Evolutionary conservation across 2,797 vertebrate genomes (phyloP).

Genomic region (Iguana delicatissima): DNA sequence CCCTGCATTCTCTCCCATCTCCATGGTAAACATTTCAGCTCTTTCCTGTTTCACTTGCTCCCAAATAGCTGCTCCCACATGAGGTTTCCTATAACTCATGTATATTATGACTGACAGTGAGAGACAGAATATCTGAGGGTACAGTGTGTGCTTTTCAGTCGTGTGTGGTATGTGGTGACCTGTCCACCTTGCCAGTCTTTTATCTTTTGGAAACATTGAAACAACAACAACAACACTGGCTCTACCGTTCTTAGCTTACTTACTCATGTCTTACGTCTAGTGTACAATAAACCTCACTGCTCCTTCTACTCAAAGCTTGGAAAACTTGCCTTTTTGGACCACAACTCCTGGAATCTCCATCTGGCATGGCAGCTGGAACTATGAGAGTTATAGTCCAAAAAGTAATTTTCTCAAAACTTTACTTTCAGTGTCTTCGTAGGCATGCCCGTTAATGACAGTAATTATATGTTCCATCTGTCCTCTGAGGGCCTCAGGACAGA

Average conservation of each 20-base stretch:
- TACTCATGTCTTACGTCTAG: neutral
- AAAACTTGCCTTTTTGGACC: too few species aligned
- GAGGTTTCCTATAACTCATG: neutral
- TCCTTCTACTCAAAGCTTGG: neutral
- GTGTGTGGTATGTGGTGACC: neutral
- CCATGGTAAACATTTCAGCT: neutral
- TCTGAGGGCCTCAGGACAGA: neutral
- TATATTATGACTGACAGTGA: neutral
- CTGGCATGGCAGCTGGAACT: too few species aligned
- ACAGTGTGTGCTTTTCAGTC: neutral
- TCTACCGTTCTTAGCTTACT: neutral
- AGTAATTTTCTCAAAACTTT: neutral
- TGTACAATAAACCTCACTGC: too few species aligned
- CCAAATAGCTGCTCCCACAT: neutral
- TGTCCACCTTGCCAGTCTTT: neutral
- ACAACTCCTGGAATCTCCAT: too few species aligned
- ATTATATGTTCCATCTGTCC: neutral
- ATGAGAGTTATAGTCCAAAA: too few species aligned
- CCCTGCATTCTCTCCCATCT: neutral
- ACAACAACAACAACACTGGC: too few species aligned
- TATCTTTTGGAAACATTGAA: neutral
- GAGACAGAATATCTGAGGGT: neutral
- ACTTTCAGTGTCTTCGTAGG: neutral
- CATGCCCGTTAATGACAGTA: neutral
- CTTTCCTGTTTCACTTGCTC: neutral